Evolutionary conservation across 2,113 vertebrate genomes (phyloP).

Genomic region (Zosterops japonicus): DNA sequence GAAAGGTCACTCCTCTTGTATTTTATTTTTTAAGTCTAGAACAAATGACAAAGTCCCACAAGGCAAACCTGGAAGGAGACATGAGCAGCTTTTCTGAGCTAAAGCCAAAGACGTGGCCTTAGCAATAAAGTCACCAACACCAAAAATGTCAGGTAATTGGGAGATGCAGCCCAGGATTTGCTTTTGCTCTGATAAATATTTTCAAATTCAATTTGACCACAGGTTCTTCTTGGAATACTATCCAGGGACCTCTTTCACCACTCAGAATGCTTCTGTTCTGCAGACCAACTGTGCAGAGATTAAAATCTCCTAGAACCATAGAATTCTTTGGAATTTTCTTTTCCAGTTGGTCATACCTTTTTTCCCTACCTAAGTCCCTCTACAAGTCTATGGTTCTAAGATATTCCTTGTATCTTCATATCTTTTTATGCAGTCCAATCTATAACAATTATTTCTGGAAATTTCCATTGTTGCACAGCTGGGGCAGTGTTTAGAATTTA

Average conservation of each 20-base stretch:
- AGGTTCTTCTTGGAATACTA: background rate
- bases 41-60: background rate
- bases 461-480: background rate
- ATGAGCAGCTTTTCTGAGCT: background rate
- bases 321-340: background rate
- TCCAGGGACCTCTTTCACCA: background rate
- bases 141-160: background rate
- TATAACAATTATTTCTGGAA: background rate
- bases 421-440: background rate
- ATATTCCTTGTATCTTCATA: background rate
- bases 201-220: background rate
- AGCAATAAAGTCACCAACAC: background rate
- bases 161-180: background rate
- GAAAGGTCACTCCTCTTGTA: background rate
- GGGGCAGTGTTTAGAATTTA: background rate
- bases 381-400: accelerated
- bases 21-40: constrained; percentile 20
- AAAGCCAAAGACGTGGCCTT: background rate
- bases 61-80: background rate
- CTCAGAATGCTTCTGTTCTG: background rate
- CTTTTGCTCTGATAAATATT: background rate
- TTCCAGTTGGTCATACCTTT: background rate
- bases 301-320: background rate
- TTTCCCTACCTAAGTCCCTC: background rate
- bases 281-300: background rate